Conservation (phyloP, 2,797 vertebrate species). For the Neopelma chrysocephalum region DNA sequence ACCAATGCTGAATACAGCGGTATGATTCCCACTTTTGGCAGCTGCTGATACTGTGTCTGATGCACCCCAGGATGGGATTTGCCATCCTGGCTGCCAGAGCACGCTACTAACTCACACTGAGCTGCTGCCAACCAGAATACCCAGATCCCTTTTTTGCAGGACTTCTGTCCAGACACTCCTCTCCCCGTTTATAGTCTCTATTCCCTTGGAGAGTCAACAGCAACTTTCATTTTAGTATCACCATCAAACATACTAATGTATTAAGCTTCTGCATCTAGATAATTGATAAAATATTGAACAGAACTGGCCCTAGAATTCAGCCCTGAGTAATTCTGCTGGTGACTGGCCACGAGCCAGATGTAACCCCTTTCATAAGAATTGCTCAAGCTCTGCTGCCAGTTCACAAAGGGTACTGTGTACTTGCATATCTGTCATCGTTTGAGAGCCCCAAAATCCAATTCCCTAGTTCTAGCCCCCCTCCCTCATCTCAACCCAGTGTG, state of each 20-base stretch:
- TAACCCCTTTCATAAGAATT: not conserved
- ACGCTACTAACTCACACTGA: not conserved
- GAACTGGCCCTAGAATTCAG: not conserved
- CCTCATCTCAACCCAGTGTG: too few species aligned
- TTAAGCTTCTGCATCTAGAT: not conserved
- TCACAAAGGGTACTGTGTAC: not conserved
- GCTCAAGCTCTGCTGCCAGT: not conserved
- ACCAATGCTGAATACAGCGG: not conserved
- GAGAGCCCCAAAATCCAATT: too few species aligned
- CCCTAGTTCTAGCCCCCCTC: too few species aligned
- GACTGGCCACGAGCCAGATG: not conserved
- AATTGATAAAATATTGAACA: not conserved
- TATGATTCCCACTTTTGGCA: not conserved
- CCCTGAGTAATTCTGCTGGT: not conserved
- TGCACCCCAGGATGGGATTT: not conserved
- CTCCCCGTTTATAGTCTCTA: not conserved
- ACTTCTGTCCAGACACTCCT: not conserved
- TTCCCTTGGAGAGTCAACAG: not conserved
- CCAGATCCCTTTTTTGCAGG: not conserved
- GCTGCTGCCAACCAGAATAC: not conserved
- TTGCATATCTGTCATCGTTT: too few species aligned
- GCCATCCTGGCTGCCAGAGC: not conserved
- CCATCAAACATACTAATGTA: not conserved
- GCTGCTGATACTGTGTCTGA: not conserved
- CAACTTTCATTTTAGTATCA: not conserved